Evolutionary conservation across 2,113 vertebrate genomes (phyloP).

Genomic region (Talpa occidentalis): DNA sequence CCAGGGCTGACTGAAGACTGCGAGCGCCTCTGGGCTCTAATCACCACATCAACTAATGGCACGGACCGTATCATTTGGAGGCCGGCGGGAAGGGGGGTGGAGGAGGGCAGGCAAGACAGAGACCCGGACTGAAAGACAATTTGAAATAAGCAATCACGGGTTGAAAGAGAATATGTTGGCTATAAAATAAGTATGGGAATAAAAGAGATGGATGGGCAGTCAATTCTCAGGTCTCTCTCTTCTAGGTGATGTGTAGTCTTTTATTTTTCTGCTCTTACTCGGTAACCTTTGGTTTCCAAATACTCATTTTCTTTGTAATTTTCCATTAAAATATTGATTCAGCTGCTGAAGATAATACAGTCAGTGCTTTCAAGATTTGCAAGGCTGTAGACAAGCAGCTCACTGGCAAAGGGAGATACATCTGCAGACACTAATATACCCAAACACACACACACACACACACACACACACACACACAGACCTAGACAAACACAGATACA

Average conservation of each 20-base stretch:
- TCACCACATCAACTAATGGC: background rate
- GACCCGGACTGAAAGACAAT: background rate
- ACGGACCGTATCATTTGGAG: background rate
- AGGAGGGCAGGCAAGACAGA: background rate
- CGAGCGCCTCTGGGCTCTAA: background rate
- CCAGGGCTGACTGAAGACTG: background rate
- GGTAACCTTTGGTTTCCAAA: slow-evolving; percentile 59
- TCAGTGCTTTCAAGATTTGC: slow-evolving; percentile 19
- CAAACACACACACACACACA: too few species aligned
- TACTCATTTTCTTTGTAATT: slow-evolving; percentile 72
- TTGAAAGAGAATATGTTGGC: background rate
- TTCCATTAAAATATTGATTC: slow-evolving; percentile 72
- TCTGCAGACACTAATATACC: background rate
- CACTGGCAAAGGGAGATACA: background rate
- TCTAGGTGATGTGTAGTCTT: background rate
- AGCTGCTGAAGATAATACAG: background rate
- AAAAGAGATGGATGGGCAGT: slow-evolving; percentile 42
- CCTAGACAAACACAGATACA: background rate
- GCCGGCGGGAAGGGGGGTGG: too few species aligned
- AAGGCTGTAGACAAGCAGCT: background rate
- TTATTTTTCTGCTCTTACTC: background rate
- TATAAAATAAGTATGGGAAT: slow-evolving; percentile 10
- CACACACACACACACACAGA: too few species aligned
- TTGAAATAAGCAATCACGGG: slow-evolving; percentile 25
- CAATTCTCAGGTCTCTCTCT: background rate